Base-by-base conservation (phyloP, 2,888 invertebrate genomes). In the Platerodrilus igneus region DNA sequence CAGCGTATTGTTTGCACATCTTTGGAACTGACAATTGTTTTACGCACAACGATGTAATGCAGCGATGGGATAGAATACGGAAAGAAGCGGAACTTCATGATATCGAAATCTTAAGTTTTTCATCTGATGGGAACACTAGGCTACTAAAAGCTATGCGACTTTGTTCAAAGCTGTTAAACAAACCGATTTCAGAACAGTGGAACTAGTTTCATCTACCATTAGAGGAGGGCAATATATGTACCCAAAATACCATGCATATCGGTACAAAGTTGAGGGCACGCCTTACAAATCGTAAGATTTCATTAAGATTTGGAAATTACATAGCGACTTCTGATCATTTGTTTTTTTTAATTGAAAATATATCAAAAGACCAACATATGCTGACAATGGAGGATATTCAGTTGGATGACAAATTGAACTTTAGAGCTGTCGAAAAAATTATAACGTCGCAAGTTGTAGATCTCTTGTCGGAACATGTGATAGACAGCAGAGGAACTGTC, bases 181-280 rank as follows among this genome's bases (percentile, higher is more conserved):
- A n/a, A n/a, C n/a, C n/a, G n/a, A n/a, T n/a, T n/a, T n/a, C n/a
- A n/a, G n/a, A n/a, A n/a, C 32, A 27, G 14, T 34, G 36, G 35
- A 11, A 30, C 26, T 51, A 37, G 45, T 51, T 50, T 34, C 28
- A 43, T 16, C 34, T 39, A 17, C 20, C 36, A 6, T 29, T 44
- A 4, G 21, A 47, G 25, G 33, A 26, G 10, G 32, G 45, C 13
- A 18, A 32, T 20, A 33, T 48, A 22, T 35, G 22, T 15, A 34
- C 48, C 17, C 48, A 55, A 49, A 55, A 57, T 41, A 50, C 47
- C 6, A 46, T 57, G 20, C 56, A 56, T 40, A 47, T 55, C 20
- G 51, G 48, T 9, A 51, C 53, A 9, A 56, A 56, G 41, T 16
- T 57, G 9, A 49, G 50, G 43, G 46, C 37, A 9, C 37, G 52